Evolutionary conservation across 2,797 vertebrate species (phyloP).

Genomic region (Danionella dracula): DNA sequence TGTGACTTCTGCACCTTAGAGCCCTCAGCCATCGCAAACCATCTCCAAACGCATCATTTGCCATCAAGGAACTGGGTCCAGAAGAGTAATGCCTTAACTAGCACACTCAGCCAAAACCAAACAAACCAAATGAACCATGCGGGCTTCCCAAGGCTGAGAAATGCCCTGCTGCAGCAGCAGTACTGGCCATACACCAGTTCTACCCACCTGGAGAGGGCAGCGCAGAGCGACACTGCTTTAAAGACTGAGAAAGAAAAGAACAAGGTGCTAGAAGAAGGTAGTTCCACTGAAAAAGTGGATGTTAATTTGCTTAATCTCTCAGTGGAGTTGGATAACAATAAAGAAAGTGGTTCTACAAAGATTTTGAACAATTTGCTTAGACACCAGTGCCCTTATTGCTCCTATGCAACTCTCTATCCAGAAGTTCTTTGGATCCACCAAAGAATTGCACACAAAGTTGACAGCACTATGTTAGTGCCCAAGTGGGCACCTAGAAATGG

Average conservation of each 20-base stretch:
- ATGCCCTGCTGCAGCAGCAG: conserved; percentile 62
- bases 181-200: conserved; percentile 57
- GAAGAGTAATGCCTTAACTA: conserved; percentile 49
- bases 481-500: conserved; percentile 83
- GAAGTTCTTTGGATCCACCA: conserved; percentile 98
- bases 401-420: conserved; percentile 85
- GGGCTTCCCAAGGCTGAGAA: conserved; percentile 69
- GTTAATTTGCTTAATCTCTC: conserved; percentile 65
- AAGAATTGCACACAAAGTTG: conserved; percentile 86
- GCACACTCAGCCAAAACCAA: conserved; percentile 50
- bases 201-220: conserved; percentile 48
- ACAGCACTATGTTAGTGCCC: conserved; percentile 79
- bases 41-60: conserved; percentile 62
- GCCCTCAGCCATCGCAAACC: conserved; percentile 60
- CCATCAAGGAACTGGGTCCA: conserved; percentile 47
- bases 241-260: conserved; percentile 38
- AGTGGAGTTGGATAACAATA: conserved; percentile 38
- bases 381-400: conserved; percentile 89
- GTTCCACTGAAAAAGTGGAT: conserved; percentile 34
- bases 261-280: conserved; percentile 45
- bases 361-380: conserved; percentile 70
- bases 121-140: conserved; percentile 65
- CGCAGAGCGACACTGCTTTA: conserved; percentile 41
- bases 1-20: conserved; percentile 75
- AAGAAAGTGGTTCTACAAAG: conserved; percentile 46